phyloP scores from a whole-genome alignment of 2,797 vertebrate genomes.

The Delichon dasypus region DNA sequence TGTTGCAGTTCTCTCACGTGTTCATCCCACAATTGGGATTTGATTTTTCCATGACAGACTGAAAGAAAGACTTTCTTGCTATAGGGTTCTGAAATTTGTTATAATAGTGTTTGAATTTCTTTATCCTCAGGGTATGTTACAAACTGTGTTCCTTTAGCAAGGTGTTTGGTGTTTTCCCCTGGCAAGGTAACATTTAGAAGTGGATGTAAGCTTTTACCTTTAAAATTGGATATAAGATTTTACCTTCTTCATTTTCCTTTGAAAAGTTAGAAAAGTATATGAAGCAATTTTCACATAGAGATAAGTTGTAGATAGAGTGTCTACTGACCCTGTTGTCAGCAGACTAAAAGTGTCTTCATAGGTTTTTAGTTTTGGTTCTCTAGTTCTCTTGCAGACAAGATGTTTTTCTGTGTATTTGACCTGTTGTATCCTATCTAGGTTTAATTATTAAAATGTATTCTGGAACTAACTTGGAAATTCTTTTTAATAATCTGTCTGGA shows the following conservation, averaged over 20 bases:
- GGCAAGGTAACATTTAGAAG: not conserved
- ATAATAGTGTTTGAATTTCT: not conserved
- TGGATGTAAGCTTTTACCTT: not conserved
- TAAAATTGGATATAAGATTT: not conserved
- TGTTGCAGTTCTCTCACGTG: fast-evolving
- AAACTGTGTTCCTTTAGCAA: not conserved
- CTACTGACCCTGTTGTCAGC: not conserved
- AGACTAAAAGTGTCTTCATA: not conserved
- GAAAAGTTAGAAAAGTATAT: not conserved
- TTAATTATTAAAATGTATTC: not conserved
- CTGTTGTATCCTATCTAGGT: not conserved
- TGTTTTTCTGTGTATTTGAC: not conserved
- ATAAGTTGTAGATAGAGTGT: not conserved
- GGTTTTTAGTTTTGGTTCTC: not conserved
- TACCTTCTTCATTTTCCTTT: not conserved
- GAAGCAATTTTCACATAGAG: not conserved
- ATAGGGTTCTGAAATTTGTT: not conserved
- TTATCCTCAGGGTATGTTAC: not conserved
- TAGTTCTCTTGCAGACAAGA: not conserved
- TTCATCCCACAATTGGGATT: not conserved
- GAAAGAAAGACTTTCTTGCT: not conserved
- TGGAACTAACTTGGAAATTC: not conserved
- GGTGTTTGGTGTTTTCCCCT: not conserved
- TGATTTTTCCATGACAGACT: not conserved
- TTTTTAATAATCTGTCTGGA: not conserved